Conservation (phyloP, 2,797 vertebrate genomes). For the Sphaeramia orbicularis region DNA sequence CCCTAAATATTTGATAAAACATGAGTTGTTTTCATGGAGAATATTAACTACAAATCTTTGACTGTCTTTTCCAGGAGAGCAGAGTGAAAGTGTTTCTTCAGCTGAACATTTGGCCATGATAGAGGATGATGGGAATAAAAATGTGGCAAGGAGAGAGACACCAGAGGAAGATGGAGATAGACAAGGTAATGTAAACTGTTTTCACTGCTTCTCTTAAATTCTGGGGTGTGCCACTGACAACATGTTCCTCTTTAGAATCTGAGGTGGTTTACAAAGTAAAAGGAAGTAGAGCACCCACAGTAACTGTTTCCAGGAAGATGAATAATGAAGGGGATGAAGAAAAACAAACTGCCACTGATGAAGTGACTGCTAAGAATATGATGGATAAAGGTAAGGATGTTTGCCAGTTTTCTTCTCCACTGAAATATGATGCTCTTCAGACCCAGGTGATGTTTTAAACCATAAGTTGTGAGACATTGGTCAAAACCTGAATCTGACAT, state of each 20-base stretch:
- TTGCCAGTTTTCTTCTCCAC: background rate
- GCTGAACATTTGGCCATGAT: background rate
- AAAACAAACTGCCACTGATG: background rate
- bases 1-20: background rate
- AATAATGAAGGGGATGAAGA: conserved; percentile 2
- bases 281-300: conserved; percentile 26
- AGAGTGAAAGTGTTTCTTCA: conserved; percentile 1
- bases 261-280: conserved; percentile 43
- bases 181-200: conserved; percentile 26
- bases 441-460: too few relatives aligned
- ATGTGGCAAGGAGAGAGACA: background rate
- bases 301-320: conserved; percentile 47
- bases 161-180: conserved; percentile 13
- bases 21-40: background rate
- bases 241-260: conserved; percentile 31
- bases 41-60: background rate
- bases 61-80: conserved; percentile 31
- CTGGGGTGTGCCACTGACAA: conserved; percentile 23
- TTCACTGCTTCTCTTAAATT: background rate
- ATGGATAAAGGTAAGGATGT: background rate
- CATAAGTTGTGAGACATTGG: too few relatives aligned
- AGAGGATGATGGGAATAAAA: conserved; percentile 4
- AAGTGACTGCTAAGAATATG: background rate
- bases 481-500: too few relatives aligned
- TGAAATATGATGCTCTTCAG: too few relatives aligned